These are phyloP conservation scores for Vireo altiloquus DNA, from an alignment of 2,113 vertebrate genomes.

Conservation along the genomic window DNA sequence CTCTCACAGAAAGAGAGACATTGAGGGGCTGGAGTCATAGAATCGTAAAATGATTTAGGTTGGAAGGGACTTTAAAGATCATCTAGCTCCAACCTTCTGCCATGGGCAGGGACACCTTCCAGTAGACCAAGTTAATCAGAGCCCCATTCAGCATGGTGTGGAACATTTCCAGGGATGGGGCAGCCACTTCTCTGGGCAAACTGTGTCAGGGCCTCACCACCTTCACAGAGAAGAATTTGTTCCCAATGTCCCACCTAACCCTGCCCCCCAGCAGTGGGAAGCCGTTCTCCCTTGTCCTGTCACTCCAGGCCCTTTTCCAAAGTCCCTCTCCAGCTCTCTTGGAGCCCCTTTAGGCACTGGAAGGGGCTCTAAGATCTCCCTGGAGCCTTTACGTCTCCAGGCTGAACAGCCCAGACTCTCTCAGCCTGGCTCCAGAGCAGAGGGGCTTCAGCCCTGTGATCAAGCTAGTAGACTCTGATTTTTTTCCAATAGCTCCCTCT, in stretches of 20 bases:
- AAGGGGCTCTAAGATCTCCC: background rate
- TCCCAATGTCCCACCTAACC: background rate
- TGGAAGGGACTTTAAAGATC: background rate
- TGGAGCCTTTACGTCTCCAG: background rate
- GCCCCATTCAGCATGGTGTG: background rate
- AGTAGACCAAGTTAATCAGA: background rate
- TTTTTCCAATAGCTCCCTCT: background rate
- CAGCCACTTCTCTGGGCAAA: background rate
- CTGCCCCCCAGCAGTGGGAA: background rate
- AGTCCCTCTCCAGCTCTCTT: background rate
- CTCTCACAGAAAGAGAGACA: background rate
- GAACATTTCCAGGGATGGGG: background rate
- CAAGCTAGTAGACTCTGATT: background rate
- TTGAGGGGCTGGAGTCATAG: background rate
- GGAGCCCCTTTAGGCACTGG: background rate
- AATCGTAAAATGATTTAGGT: background rate
- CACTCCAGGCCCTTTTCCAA: background rate
- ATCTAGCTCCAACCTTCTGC: background rate
- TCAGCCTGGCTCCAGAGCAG: background rate
- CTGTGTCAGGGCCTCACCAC: background rate
- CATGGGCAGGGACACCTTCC: background rate
- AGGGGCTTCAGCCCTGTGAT: background rate
- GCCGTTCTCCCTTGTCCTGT: background rate
- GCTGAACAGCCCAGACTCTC: background rate
- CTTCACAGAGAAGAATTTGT: background rate